phyloP scores from a whole-genome alignment of 2,797 vertebrate genomes.

The Miichthys miiuy region DNA sequence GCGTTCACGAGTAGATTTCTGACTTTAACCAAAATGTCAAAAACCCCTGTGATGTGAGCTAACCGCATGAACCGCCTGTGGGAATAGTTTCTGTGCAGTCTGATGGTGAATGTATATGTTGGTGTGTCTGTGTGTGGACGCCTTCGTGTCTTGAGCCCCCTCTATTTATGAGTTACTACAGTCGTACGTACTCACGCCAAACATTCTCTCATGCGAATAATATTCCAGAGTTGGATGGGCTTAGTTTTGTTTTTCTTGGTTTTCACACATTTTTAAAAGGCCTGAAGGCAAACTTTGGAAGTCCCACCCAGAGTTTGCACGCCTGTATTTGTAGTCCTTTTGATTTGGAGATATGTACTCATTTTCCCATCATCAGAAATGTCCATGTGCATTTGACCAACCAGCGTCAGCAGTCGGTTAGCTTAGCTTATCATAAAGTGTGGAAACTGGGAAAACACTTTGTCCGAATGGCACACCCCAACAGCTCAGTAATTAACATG shows the following conservation, averaged over 20 bases:
- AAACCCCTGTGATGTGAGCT: constrained; percentile 59
- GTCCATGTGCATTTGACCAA: not conserved
- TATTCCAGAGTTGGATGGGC: constrained; percentile 85
- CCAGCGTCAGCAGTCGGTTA: not conserved
- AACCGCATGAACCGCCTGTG: constrained; percentile 58
- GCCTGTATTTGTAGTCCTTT: constrained; percentile 64
- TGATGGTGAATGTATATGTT: constrained; percentile 77
- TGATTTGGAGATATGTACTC: constrained; percentile 75
- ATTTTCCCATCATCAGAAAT: constrained; percentile 48
- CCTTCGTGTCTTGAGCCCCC: constrained; percentile 74
- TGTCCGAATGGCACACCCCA: not conserved
- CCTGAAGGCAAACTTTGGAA: constrained; percentile 57
- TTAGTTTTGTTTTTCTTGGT: constrained; percentile 79
- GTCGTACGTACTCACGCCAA: constrained; percentile 38
- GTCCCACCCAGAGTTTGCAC: constrained; percentile 59
- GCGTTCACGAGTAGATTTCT: constrained; percentile 47
- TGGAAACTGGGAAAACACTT: not conserved
- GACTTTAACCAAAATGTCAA: constrained; percentile 65
- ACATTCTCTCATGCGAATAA: constrained; percentile 55
- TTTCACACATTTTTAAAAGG: constrained; percentile 75
- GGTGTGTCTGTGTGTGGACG: constrained; percentile 75
- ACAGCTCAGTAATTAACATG: not conserved
- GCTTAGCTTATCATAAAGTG: not conserved
- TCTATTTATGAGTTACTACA: constrained; percentile 68
- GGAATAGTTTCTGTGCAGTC: constrained; percentile 61